phyloP scores from a whole-genome alignment of 1,140 invertebrate genomes.

The Bombus consobrinus region DNA sequence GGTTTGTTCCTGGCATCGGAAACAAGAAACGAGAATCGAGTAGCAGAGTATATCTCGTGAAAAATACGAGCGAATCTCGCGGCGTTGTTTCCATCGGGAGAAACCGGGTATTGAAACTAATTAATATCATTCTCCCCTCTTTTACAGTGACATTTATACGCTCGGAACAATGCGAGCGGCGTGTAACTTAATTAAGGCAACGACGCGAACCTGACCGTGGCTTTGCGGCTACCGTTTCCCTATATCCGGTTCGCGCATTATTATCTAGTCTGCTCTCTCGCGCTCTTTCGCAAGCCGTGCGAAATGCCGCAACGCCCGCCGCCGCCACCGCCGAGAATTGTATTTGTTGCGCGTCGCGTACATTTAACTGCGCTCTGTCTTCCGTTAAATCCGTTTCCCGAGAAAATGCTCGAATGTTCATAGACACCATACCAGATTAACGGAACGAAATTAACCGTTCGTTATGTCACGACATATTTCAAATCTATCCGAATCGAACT shows the following conservation, averaged over 20 bases:
- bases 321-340: slow-evolving; percentile 71
- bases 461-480: accelerated
- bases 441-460: slow-evolving; percentile 1
- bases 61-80: slow-evolving; percentile 30
- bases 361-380: slow-evolving; percentile 33
- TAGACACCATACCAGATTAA: neutral
- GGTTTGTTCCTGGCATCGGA: neutral
- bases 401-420: slow-evolving; percentile 39
- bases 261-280: slow-evolving; percentile 78
- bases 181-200: slow-evolving; percentile 84
- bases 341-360: slow-evolving; percentile 77
- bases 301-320: slow-evolving; percentile 64
- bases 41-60: slow-evolving; percentile 3
- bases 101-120: slow-evolving; percentile 76
- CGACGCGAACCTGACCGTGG: slow-evolving; percentile 80
- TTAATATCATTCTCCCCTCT: slow-evolving; percentile 76
- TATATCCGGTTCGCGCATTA: slow-evolving; percentile 78
- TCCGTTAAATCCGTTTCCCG: slow-evolving; percentile 61
- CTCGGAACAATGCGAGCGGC: slow-evolving; percentile 78
- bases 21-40: neutral
- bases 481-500: accelerated
- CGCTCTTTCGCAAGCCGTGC: slow-evolving; percentile 64
- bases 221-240: slow-evolving; percentile 78
- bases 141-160: slow-evolving; percentile 79
- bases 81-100: neutral